A percentile compares a stretch with the other conserved stretches of the same genome.
These are phyloP conservation scores for Datnioides undecimradiatus DNA, from an alignment of 2,113 vertebrate species.

Conservation along the genomic window DNA sequence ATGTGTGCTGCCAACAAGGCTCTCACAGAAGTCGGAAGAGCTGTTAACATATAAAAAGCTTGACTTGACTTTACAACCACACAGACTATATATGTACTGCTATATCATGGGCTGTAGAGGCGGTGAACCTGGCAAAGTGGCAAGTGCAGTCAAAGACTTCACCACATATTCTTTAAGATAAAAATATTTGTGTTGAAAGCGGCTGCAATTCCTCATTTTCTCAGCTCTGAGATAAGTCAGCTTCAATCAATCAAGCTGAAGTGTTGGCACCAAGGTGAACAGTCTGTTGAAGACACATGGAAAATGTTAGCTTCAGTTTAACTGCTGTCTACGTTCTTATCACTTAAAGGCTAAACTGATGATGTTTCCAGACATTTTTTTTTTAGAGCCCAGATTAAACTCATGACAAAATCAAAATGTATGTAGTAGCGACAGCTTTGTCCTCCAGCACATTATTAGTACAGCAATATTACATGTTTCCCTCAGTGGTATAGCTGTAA, in stretches of 20 bases:
- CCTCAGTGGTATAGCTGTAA: background rate
- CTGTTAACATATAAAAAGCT: constrained; percentile 25
- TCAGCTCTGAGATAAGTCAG: constrained; percentile 4
- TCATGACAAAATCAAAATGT: background rate
- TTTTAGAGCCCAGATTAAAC: background rate
- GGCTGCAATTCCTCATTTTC: background rate
- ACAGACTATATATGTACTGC: constrained; percentile 8
- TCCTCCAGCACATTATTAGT: background rate
- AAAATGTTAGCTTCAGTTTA: constrained; percentile 18
- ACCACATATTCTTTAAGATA: constrained; percentile 1
- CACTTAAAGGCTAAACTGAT: background rate
- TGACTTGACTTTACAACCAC: constrained; percentile 3
- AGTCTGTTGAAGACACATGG: constrained; percentile 13
- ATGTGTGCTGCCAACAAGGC: constrained; percentile 19
- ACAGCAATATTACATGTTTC: background rate
- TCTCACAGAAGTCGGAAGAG: constrained; percentile 27
- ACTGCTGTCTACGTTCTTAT: constrained; percentile 17
- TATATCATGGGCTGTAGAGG: constrained; percentile 9
- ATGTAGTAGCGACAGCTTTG: background rate
- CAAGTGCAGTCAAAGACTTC: background rate
- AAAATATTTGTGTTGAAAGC: constrained; percentile 7
- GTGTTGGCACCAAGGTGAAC: background rate
- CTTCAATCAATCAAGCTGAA: constrained; percentile 17
- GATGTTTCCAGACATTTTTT: background rate
- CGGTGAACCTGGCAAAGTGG: background rate